These are phyloP conservation scores for Penaeus vannamei DNA, from an alignment of 1,140 invertebrate species.

Conservation along the genomic window DNA sequence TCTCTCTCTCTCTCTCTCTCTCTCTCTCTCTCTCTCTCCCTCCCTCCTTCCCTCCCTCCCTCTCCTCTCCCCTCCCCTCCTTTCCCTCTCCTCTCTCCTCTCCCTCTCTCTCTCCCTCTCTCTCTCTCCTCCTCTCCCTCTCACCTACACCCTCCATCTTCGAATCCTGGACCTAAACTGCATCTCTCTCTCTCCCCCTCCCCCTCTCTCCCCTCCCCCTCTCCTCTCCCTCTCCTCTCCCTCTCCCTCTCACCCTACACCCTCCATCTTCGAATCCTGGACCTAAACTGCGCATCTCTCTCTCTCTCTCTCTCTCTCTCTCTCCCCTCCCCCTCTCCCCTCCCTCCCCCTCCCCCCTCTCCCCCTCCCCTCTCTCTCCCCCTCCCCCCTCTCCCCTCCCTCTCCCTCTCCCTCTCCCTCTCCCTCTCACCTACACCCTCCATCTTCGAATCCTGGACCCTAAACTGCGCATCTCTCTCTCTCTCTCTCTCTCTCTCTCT, in stretches of 20 bases:
- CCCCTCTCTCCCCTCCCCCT: not conserved
- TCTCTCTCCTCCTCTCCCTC: not conserved
- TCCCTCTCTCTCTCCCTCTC: not conserved
- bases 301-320: not conserved
- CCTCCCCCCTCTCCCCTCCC: not conserved
- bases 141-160: not conserved
- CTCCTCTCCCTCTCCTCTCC: not conserved
- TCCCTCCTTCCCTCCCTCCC: not conserved
- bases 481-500: no score
- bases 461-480: no score
- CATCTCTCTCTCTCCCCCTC: not conserved
- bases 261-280: not conserved
- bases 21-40: slow-evolving; percentile 37
- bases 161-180: not conserved
- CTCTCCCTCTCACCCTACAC: not conserved
- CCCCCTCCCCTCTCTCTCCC: not conserved
- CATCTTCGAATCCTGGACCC: no score
- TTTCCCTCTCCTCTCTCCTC: not conserved
- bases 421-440: not conserved
- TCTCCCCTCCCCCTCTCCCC: no score
- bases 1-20: slow-evolving; percentile 38
- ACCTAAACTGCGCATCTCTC: not conserved
- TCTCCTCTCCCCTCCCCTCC: slow-evolving; percentile 7
- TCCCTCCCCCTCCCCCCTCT: not conserved
- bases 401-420: not conserved